These are phyloP conservation scores for Bellardia bayeri DNA, from an alignment of 2,888 invertebrate genomes.

Conservation along the genomic window DNA sequence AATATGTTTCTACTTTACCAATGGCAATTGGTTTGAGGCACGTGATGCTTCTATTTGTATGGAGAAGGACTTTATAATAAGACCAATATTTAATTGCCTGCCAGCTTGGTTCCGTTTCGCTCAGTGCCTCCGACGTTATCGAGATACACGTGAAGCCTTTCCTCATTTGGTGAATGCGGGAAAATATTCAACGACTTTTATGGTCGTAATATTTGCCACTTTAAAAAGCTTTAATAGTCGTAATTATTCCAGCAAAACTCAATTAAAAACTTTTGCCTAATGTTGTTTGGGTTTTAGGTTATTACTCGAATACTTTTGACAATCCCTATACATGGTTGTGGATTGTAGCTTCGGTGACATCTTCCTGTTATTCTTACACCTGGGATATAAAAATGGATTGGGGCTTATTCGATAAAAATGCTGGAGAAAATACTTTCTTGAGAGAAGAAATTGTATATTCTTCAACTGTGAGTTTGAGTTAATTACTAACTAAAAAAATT, in stretches of 20 bases:
- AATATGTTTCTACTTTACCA: conserved; percentile 94
- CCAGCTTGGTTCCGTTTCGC: conserved; percentile 99
- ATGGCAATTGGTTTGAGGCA: conserved; percentile 88
- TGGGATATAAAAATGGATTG: conserved; percentile 99
- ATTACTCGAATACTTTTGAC: conserved; percentile 87
- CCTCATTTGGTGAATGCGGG: conserved; percentile 99
- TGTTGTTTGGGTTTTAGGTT: conserved; percentile 82
- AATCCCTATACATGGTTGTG: conserved; percentile 96
- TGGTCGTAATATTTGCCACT: conserved; percentile 94
- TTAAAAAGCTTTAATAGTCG: conserved; percentile 88
- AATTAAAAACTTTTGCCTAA: neutral
- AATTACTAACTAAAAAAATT: neutral
- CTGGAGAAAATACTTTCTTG: conserved; percentile 95
- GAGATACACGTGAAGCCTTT: conserved; percentile 96
- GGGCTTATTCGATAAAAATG: conserved; percentile 96
- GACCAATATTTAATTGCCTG: conserved; percentile 94
- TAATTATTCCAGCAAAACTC: conserved; percentile 80
- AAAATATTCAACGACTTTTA: conserved; percentile 98
- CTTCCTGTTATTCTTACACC: conserved; percentile 97
- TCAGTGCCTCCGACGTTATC: conserved; percentile 97
- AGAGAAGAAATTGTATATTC: conserved; percentile 98
- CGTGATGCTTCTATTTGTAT: conserved; percentile 88
- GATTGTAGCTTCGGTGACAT: conserved; percentile 93
- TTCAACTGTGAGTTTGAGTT: conserved; percentile 88
- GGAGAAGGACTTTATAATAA: conserved; percentile 89